Evolutionary conservation across 2,888 invertebrate genomes (phyloP).

Genomic region (Prosopocoilus inquinatus): DNA sequence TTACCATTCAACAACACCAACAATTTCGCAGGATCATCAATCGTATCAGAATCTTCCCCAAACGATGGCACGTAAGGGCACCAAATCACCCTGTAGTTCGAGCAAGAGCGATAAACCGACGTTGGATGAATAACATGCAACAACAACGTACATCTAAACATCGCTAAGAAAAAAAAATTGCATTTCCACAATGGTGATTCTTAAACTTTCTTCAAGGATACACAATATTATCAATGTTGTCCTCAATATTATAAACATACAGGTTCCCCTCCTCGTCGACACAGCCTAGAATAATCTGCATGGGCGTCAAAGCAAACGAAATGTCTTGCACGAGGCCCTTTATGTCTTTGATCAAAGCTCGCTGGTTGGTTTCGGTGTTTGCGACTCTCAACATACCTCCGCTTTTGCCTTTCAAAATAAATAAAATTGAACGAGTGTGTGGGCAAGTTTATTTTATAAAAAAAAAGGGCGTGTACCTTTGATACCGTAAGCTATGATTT

Average conservation of each 20-base stretch:
- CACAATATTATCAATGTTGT: conserved; percentile 55
- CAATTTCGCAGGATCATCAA: conserved; percentile 72
- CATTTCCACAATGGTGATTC: not conserved
- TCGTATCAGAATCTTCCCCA: conserved; percentile 55
- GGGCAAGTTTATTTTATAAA: not conserved
- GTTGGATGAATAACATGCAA: conserved; percentile 59
- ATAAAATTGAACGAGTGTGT: not conserved
- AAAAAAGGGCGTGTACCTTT: conserved; percentile 63
- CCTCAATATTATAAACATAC: conserved; percentile 76
- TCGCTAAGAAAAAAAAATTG: conserved; percentile 11
- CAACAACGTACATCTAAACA: conserved; percentile 56
- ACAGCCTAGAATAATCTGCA: conserved; percentile 77
- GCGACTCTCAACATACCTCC: conserved; percentile 82
- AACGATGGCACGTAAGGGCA: conserved; percentile 85
- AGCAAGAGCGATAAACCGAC: conserved; percentile 17
- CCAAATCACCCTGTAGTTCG: conserved; percentile 71
- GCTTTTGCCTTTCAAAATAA: conserved; percentile 39
- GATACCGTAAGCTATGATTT: conserved; percentile 86
- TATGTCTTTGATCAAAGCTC: conserved; percentile 84
- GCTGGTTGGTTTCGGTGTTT: conserved; percentile 70
- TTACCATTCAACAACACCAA: conserved; percentile 78
- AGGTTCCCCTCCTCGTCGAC: conserved; percentile 85
- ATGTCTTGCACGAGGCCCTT: conserved; percentile 87
- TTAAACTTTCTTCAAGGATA: not conserved
- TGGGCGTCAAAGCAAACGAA: conserved; percentile 81